Percentiles rank a stretch among this genome's conserved stretches.
Conservation (phyloP, 2,888 invertebrate species). For the Philereme transversata region DNA sequence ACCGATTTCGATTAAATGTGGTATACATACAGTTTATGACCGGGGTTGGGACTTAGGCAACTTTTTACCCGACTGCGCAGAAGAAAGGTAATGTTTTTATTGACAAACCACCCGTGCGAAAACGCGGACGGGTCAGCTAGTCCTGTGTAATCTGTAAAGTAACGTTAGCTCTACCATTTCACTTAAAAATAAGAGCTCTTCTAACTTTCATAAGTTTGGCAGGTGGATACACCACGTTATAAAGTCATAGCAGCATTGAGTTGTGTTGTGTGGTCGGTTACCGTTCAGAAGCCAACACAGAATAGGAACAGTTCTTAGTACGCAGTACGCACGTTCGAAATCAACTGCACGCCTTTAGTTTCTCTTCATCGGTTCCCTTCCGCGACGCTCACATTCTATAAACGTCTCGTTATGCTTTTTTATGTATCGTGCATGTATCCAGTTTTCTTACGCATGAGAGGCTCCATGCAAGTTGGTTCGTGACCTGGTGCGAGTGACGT, state of each 20-base stretch:
- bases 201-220: not conserved
- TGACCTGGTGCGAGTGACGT: conserved; percentile 70
- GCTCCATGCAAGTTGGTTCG: conserved; percentile 63
- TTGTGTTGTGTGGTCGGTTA: not conserved
- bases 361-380: conserved; percentile 40
- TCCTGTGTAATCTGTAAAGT: no score
- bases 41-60: no score
- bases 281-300: conserved; percentile 15
- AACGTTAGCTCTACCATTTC: no score
- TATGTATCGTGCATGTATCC: conserved; percentile 63
- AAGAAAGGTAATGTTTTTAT: no score
- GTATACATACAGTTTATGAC: no score
- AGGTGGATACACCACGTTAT: not conserved
- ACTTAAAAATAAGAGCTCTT: no score
- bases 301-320: not conserved
- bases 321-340: conserved; percentile 30
- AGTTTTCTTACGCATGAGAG: conserved; percentile 76
- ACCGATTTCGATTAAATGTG: no score
- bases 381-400: conserved; percentile 54
- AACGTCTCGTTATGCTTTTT: conserved; percentile 55
- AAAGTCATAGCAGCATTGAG: conserved; percentile 6
- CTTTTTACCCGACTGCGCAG: no score
- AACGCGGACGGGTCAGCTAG: no score
- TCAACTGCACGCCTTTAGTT: conserved; percentile 29
- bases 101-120: no score